Base-by-base conservation (phyloP, 1,140 invertebrate species). In the Drosophila pandora region DNA sequence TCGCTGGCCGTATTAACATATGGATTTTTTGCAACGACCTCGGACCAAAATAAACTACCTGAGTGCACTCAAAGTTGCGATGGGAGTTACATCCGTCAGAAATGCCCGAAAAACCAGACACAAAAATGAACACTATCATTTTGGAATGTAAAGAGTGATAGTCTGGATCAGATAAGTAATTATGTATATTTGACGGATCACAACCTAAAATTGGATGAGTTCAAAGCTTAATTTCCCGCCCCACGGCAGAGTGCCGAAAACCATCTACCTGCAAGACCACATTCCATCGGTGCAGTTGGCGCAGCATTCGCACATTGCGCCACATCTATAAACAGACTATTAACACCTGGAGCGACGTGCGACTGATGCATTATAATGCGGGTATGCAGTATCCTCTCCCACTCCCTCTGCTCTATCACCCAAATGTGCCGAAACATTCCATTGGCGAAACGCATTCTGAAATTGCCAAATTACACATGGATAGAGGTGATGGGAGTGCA, bases 301-400 rank as follows among this genome's bases (percentile, higher is more conserved):
- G 32, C 41, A 68, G 63, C 6, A 62, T 28, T 73, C 68, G 39
- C 70, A 73, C 70, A 63, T 73, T 48, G 59, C 58, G 58, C 70
- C 47, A 49, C 52, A 62, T 72, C 41, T 52, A 63, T 74, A 80
- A 84, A 70, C 81, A 61, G 76, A 37, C 78, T 65, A 81, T 78
- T 87, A 74, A 77, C 81, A 85, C 82, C 82, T 87, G 77, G 45
- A 68, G 50, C 25, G n/a, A 34, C 37, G 28, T 34, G 34, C 47
- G 47, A 49, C 41, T 47, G 47, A 23, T 50, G 69, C 53, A 65
- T 74, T 59, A 59, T 52, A 59, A 56, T 67, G 63, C 65, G 34
- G 30, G 32, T 4, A 5, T 52, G 34, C 56, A 47, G 39, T 17
- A 8, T 22, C n/a, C n/a, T 22, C 28, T 22, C n/a, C n/a, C 28